Evolutionary conservation across 2,113 vertebrate genomes (phyloP).

Genomic region (Felis chaus): DNA sequence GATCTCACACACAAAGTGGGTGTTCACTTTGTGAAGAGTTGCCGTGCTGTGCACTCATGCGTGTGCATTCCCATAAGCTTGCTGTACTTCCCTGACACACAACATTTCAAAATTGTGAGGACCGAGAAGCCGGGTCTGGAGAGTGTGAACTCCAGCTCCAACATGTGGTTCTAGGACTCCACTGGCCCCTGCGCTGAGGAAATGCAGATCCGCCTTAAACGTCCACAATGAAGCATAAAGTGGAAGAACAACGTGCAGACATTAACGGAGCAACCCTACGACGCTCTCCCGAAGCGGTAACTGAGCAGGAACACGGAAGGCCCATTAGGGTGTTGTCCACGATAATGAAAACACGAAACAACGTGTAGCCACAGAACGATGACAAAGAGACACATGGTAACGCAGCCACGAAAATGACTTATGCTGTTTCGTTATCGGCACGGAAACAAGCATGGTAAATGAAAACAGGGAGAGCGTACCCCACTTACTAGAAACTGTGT

Average conservation of each 20-base stretch:
- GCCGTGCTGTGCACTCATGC: accelerated
- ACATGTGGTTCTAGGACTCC: accelerated
- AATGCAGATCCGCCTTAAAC: not conserved
- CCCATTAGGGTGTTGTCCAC: accelerated
- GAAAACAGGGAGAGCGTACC: accelerated
- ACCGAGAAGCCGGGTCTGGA: not conserved
- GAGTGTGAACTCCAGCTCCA: not conserved
- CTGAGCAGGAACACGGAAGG: accelerated
- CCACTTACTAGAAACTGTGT: too few relatives aligned
- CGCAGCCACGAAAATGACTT: accelerated
- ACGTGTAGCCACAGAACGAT: accelerated
- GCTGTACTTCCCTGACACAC: not conserved
- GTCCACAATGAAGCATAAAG: not conserved
- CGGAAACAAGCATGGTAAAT: not conserved
- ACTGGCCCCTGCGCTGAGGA: not conserved
- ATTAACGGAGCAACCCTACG: not conserved
- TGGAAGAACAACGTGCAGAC: too few relatives aligned
- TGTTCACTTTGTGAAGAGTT: not conserved
- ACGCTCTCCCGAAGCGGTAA: not conserved
- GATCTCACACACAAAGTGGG: not conserved
- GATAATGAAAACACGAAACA: accelerated
- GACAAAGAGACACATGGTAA: not conserved
- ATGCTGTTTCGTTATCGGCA: accelerated
- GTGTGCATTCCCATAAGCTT: not conserved
- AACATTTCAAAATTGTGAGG: not conserved